phyloP scores from a whole-genome alignment of 2,888 invertebrate genomes.

The Theodoxus fluviatilis region DNA sequence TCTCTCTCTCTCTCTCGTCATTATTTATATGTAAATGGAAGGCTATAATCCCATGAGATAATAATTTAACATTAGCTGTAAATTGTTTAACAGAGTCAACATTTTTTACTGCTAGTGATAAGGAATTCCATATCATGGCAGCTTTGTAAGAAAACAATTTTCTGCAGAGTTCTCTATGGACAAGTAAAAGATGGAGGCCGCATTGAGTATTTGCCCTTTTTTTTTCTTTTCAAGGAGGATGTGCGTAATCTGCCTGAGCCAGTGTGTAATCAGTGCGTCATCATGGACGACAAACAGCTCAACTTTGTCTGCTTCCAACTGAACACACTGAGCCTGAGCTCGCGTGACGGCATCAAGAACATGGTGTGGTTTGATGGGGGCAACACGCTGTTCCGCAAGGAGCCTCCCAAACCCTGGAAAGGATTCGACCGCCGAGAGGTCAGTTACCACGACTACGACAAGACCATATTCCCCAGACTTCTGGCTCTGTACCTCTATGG shows the following conservation, averaged over 20 bases:
- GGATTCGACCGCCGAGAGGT: conserved; percentile 74
- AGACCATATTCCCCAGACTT: conserved; percentile 79
- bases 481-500: conserved; percentile 75
- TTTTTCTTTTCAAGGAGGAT: conserved; percentile 68
- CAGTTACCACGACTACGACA: conserved; percentile 80
- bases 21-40: too few species aligned
- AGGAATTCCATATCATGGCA: too few species aligned
- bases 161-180: not conserved
- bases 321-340: conserved; percentile 70
- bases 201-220: conserved; percentile 19
- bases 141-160: too few species aligned
- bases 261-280: conserved; percentile 82
- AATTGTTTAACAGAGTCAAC: too few species aligned
- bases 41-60: too few species aligned
- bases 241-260: conserved; percentile 72
- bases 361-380: conserved; percentile 74
- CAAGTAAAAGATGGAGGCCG: not conserved
- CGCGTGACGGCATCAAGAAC: conserved; percentile 74
- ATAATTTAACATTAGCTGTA: too few species aligned
- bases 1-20: too few species aligned
- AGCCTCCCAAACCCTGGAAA: conserved; percentile 71
- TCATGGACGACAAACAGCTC: conserved; percentile 79
- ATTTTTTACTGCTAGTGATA: too few species aligned
- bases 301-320: conserved; percentile 86
- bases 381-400: conserved; percentile 49